These are phyloP conservation scores for Steinernema khuongi DNA, from an alignment of 1,140 invertebrate genomes.

Conservation along the genomic window DNA sequence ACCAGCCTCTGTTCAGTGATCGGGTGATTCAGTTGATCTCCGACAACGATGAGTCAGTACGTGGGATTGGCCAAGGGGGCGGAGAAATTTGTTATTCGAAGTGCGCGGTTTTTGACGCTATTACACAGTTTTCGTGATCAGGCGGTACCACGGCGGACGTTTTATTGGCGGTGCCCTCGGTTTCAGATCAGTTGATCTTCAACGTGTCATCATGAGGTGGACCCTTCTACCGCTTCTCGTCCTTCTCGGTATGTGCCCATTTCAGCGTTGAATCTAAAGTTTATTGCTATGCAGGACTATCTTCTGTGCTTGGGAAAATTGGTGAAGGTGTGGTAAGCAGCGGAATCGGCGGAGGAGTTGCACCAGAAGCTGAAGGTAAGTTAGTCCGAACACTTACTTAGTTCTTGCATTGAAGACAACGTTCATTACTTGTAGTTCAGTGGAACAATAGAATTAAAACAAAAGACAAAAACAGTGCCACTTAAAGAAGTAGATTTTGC, in stretches of 20 bases:
- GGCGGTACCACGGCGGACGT: neutral
- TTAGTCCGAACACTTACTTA: too few species aligned
- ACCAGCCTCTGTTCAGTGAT: neutral
- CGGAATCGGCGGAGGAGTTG: neutral
- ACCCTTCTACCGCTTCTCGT: neutral
- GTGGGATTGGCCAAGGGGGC: neutral
- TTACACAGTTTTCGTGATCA: neutral
- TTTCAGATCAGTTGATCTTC: neutral
- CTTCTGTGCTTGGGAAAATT: neutral
- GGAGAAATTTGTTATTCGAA: neutral
- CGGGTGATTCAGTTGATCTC: neutral
- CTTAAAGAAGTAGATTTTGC: too few species aligned
- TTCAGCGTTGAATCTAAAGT: neutral
- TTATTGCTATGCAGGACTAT: neutral
- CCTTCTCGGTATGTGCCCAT: neutral
- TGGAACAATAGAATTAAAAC: too few species aligned
- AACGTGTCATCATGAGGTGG: neutral
- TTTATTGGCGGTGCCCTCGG: neutral
- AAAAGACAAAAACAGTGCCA: too few species aligned
- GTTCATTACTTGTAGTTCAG: too few species aligned
- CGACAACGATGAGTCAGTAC: neutral
- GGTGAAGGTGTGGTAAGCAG: neutral
- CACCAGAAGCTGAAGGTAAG: too few species aligned
- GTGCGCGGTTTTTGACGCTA: neutral
- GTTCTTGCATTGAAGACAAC: too few species aligned